A percentile compares a stretch with the other conserved stretches of the same genome.
Conservation (phyloP, 2,113 vertebrate genomes). For the Triplophysa tibetana region DNA sequence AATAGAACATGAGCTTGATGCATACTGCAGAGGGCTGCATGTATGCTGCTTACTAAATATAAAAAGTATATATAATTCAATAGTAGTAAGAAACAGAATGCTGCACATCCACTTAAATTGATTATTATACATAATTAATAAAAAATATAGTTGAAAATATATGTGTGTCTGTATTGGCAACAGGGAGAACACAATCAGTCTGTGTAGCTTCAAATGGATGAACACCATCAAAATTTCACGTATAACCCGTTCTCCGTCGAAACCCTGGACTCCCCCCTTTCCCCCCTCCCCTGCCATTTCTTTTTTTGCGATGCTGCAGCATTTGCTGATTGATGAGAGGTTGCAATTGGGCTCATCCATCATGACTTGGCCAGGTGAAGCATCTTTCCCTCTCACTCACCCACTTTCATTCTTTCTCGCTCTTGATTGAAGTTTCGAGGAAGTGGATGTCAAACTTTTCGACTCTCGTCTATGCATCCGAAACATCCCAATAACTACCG, state of each 20-base stretch:
- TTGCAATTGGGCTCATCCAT: conserved; percentile 55
- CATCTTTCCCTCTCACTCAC: conserved; percentile 42
- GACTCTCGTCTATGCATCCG: conserved; percentile 14
- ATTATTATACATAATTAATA: no score
- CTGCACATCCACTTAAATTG: no score
- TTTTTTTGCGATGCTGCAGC: conserved; percentile 42
- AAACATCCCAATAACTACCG: background rate
- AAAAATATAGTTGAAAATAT: no score
- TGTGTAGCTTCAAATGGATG: conserved; percentile 21
- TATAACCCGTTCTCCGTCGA: conserved; percentile 1
- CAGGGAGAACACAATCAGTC: conserved; percentile 14
- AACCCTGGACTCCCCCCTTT: conserved; percentile 6
- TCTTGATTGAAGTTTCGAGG: conserved; percentile 48
- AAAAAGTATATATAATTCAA: no score
- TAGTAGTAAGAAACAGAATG: no score
- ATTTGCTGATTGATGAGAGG: conserved; percentile 55
- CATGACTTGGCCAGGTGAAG: conserved; percentile 50
- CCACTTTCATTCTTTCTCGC: conserved; percentile 31
- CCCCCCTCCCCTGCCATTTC: background rate
- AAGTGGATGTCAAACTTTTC: conserved; percentile 45
- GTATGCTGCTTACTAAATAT: no score
- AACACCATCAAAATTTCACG: conserved; percentile 4
- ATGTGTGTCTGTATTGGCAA: background rate
- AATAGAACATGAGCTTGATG: no score
- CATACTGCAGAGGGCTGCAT: no score